A percentile compares a stretch with the other conserved stretches of the same genome.
Conservation (phyloP, 2,113 vertebrate genomes). For the Alosa alosa region DNA sequence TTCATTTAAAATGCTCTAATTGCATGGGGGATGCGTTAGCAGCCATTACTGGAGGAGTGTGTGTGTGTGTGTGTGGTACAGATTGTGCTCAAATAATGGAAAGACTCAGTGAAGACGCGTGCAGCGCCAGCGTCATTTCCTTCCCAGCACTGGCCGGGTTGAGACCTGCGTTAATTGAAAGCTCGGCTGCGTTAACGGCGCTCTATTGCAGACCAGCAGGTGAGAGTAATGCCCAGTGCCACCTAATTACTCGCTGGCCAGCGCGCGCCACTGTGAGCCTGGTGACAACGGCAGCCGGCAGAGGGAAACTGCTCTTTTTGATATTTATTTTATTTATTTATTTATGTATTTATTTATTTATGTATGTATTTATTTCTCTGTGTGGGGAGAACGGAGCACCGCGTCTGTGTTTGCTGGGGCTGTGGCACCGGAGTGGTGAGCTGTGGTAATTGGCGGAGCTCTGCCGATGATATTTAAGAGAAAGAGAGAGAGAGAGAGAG, state of each 20-base stretch:
- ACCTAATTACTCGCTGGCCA: constrained; percentile 69
- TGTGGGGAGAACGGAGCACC: constrained; percentile 57
- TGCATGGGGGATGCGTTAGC: constrained; percentile 49
- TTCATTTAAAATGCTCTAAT: constrained; percentile 16
- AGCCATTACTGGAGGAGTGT: constrained; percentile 64
- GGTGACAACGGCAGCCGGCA: constrained; percentile 21
- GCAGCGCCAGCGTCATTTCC: too few relatives aligned
- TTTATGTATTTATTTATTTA: constrained; percentile 55
- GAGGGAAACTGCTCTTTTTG: constrained; percentile 42
- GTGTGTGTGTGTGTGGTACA: constrained; percentile 43
- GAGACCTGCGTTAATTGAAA: constrained; percentile 72
- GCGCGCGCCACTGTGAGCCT: constrained; percentile 55
- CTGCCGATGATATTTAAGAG: too few relatives aligned
- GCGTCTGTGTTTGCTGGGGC: constrained; percentile 20
- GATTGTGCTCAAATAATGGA: constrained; percentile 73
- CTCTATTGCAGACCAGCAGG: constrained; percentile 70
- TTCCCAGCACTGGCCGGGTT: too few relatives aligned
- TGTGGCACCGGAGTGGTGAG: constrained; percentile 62
- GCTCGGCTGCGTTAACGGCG: constrained; percentile 64
- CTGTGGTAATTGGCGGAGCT: constrained; percentile 61
- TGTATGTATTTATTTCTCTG: constrained; percentile 51
- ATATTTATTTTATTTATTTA: not conserved
- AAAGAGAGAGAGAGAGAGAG: not conserved
- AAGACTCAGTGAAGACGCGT: constrained; percentile 59
- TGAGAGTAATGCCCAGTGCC: constrained; percentile 71